Evolutionary conservation across 2,888 invertebrate genomes (phyloP), one percentile per base, ranked within the genome.

Genomic region (Sminthurides aquaticus): DNA sequence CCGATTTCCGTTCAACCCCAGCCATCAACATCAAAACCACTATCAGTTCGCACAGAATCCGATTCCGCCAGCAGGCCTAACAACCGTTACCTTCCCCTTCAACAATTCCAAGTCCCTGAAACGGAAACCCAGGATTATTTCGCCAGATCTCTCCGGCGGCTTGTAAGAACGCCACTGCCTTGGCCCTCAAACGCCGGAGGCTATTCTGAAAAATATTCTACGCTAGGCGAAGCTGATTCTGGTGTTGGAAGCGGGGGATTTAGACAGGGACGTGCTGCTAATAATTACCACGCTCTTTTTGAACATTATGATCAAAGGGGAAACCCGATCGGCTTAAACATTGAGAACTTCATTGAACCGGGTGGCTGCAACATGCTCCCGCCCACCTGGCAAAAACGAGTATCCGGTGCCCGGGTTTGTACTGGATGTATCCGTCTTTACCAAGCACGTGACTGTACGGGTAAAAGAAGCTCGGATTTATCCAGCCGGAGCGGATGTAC

Each of bases 281-380:
- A 54, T 27, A 64, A 64, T 48, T 64, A 64, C 27, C 64, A 64
- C 29, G 60, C 55, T 3, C 49, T 64, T 0, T 64, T 55, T 24
- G 64, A 64, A 22, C 64, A 64, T 34, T 60, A 56, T 34, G 60
- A 64, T 29, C 28, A 27, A 25, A 58, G 43, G 54, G 60, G 56
- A 15, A 54, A 56, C 29, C 64, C 64, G 18, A 59, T 49, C 11
- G 64, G 64, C 11, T 26, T 59, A 1, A 56, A 60, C 48, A 15
- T 64, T 5, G 64, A 54, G 25, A 64, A 64, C 52, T 64, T 64
- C 20, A 29, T 64, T 3, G 60, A 60, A 26, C 8, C 34, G 18
- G 64, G 64, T 2, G 64, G 64, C n/a, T 64, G 64, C 49, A 64
- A 64, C 25, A 34, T 34, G 20, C 56, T 64, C 27, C 64, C 64